Evolutionary conservation across 2,888 invertebrate genomes (phyloP).

Genomic region (Craniophora ligustri): DNA sequence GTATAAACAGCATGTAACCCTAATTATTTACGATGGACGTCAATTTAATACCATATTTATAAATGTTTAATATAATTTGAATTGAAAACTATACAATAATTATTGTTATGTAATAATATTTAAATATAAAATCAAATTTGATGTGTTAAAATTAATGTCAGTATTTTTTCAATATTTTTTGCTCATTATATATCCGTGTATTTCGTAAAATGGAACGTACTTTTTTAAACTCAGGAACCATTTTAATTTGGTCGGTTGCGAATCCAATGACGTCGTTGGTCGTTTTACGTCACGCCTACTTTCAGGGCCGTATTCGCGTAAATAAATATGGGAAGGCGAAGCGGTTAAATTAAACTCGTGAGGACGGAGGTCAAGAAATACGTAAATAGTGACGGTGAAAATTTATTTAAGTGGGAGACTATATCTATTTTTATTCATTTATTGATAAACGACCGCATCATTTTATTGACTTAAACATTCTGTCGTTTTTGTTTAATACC

Average conservation of each 20-base stretch:
- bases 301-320: conserved; percentile 85
- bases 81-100: not conserved
- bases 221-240: conserved; percentile 43
- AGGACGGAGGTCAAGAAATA: conserved; percentile 52
- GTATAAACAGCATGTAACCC: conserved; percentile 60
- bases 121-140: not conserved
- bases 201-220: conserved; percentile 69
- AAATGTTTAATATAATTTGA: not conserved
- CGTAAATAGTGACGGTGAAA: conserved; percentile 50
- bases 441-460: too few relatives aligned
- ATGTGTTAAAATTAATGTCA: too few relatives aligned
- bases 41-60: conserved; percentile 1
- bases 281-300: conserved; percentile 83
- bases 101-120: too few relatives aligned
- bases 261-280: conserved; percentile 77
- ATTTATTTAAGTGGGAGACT: conserved; percentile 12
- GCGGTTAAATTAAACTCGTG: conserved; percentile 41
- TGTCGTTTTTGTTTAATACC: too few relatives aligned
- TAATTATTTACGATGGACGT: conserved; percentile 52
- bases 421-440: conserved; percentile 25
- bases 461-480: too few relatives aligned
- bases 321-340: conserved; percentile 69
- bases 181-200: not conserved
- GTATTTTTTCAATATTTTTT: too few relatives aligned
- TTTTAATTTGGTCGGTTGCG: conserved; percentile 62